Conservation (phyloP, 2,113 vertebrate species). For the Merops nubicus region DNA sequence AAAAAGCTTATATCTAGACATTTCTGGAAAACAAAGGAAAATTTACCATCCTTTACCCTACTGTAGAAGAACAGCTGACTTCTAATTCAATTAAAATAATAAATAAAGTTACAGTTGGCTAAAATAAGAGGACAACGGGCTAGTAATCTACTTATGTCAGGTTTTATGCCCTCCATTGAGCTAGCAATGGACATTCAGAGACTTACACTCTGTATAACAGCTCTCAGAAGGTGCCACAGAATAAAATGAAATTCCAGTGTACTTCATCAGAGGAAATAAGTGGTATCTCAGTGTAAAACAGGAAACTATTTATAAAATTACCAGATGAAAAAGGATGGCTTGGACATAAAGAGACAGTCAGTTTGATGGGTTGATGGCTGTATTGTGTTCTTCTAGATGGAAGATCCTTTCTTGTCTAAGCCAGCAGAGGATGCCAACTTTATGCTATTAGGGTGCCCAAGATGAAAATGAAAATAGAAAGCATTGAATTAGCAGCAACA, state of each 20-base stretch:
- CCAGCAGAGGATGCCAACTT: neutral
- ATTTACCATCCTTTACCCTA: neutral
- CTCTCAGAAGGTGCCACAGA: neutral
- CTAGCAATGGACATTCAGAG: neutral
- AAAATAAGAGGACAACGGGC: neutral
- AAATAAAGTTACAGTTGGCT: neutral
- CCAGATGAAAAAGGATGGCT: neutral
- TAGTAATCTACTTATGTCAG: neutral
- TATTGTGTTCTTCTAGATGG: neutral
- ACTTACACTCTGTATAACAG: neutral
- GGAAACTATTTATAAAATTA: neutral
- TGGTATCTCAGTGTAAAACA: neutral
- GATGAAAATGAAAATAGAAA: neutral
- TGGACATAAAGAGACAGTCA: neutral
- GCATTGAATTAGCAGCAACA: neutral
- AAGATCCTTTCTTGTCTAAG: neutral
- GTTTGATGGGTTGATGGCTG: neutral
- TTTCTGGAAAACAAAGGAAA: neutral
- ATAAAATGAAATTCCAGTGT: neutral
- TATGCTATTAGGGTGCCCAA: neutral
- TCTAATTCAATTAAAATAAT: neutral
- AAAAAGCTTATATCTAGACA: neutral
- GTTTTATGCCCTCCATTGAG: neutral
- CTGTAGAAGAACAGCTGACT: neutral
- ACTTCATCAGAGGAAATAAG: neutral